Percentiles rank a stretch among this genome's conserved stretches.
Conservation (phyloP, 2,113 vertebrate genomes). For the Pleuronectes platessa region DNA sequence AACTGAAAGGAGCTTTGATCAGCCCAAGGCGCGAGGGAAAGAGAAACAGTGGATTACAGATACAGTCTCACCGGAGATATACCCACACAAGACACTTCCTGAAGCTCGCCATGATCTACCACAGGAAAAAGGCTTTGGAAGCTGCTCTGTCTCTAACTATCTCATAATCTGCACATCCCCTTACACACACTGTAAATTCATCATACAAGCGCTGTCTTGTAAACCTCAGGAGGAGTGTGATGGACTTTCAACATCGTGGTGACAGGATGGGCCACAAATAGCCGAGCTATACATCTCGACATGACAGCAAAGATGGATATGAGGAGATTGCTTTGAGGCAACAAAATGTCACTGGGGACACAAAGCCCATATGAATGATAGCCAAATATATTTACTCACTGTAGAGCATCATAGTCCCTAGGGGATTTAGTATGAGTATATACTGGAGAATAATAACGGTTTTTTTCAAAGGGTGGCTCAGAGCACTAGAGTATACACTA, state of each 20-base stretch:
- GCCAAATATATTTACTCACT: conserved; percentile 25
- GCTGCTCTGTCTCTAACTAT: background rate
- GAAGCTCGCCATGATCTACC: conserved; percentile 1
- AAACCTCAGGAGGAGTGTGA: conserved; percentile 24
- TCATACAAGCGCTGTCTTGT: background rate
- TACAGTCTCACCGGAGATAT: background rate
- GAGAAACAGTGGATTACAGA: conserved; percentile 29
- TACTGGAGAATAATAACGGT: background rate
- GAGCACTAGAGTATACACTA: background rate
- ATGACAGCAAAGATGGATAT: conserved; percentile 38
- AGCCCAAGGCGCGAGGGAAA: conserved; percentile 41
- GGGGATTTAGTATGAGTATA: conserved; percentile 11
- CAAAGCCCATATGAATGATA: conserved; percentile 16
- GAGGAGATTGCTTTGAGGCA: conserved; percentile 29
- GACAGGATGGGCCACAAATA: conserved; percentile 47
- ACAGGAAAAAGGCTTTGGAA: conserved; percentile 1
- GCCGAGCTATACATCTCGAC: conserved; percentile 10
- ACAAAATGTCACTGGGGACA: conserved; percentile 23
- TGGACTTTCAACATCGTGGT: conserved; percentile 24
- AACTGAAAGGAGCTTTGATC: conserved; percentile 52
- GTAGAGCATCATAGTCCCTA: conserved; percentile 3
- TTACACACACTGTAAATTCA: background rate
- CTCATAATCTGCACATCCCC: background rate
- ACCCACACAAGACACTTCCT: background rate
- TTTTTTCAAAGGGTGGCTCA: background rate